Conservation (phyloP, 2,797 vertebrate species). For the Tauraco hartlaubi region DNA sequence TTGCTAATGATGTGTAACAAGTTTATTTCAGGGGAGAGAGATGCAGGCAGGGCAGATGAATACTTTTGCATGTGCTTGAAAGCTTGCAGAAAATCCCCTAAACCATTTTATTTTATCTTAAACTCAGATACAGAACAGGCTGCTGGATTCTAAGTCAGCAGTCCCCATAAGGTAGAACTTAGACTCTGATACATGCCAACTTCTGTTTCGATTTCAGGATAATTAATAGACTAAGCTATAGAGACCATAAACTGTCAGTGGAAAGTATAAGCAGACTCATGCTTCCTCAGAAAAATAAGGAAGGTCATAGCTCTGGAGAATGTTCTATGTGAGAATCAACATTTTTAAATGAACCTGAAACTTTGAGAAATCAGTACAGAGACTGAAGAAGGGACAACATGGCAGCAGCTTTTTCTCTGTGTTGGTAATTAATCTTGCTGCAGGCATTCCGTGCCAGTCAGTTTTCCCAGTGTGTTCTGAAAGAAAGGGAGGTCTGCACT, state of each 20-base stretch:
- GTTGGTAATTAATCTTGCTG: background rate
- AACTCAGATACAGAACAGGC: background rate
- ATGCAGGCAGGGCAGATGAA: background rate
- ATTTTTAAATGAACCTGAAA: background rate
- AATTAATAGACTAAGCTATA: background rate
- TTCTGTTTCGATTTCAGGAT: background rate
- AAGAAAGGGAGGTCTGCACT: background rate
- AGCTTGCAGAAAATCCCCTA: background rate
- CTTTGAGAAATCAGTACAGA: background rate
- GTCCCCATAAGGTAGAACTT: background rate
- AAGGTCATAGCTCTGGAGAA: background rate
- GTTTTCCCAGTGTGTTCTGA: background rate
- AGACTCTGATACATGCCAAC: background rate
- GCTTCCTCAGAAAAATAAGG: background rate
- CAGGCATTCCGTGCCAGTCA: background rate
- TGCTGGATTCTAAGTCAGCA: background rate
- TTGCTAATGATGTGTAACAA: background rate
- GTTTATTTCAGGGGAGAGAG: background rate
- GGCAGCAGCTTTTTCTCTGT: background rate
- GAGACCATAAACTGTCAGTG: background rate
- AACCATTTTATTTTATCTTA: background rate
- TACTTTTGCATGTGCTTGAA: background rate
- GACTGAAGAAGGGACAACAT: background rate
- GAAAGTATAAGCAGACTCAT: background rate
- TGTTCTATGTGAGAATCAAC: background rate